Evolutionary conservation across 2,113 vertebrate species (phyloP), one percentile per base, ranked within the genome.

Genomic region (Himantopus leucocephalus): DNA sequence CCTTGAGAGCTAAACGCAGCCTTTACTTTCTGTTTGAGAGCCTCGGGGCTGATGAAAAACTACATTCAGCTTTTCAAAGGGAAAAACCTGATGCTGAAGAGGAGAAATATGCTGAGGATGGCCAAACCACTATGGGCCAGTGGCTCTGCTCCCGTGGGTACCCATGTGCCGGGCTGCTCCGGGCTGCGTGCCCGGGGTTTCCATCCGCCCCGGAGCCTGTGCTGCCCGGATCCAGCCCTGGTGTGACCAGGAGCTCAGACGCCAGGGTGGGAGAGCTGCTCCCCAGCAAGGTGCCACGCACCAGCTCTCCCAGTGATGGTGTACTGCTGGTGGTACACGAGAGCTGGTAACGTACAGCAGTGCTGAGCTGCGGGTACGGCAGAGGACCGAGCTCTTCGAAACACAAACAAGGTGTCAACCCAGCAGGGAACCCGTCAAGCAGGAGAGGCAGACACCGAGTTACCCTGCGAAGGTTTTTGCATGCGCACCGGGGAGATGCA

Each of bases 401-500:
- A 52, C 14, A 20, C 50, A 66, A 43, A 29, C 6, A 23, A 47
- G 30, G n/a, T 50, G 14, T 50, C 41, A 70, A 8, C 10, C 21
- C 29, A 21, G 3, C 34, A 9, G 32, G 11, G 41, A 43, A 32
- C 5, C 10, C 3, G 0, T 9, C 32, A 15, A 50, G 43, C 64
- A 78, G 50, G 41, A 58, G 32, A 43, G 27, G 66, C 14, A 48
- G 73, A 10, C 21, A 16, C 30, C 39, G 56, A 32, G n/a, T n/a
- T 34, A 71, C 21, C 21, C 48, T 56, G 72, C 17, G 18, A 55
- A 50, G 10, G 47, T 53, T 68, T 66, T n/a, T 47, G 39, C 24
- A 2, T 22, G 47, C 1, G 2, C 32, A 14, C 9, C 1, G 2
- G 35, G 66, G 52, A 47, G 11, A 6, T 41, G 24, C 18, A 56